Percentiles rank a stretch among this genome's conserved stretches.
phyloP scores from a whole-genome alignment of 2,113 vertebrate genomes.

The Apodemus speciosus region DNA sequence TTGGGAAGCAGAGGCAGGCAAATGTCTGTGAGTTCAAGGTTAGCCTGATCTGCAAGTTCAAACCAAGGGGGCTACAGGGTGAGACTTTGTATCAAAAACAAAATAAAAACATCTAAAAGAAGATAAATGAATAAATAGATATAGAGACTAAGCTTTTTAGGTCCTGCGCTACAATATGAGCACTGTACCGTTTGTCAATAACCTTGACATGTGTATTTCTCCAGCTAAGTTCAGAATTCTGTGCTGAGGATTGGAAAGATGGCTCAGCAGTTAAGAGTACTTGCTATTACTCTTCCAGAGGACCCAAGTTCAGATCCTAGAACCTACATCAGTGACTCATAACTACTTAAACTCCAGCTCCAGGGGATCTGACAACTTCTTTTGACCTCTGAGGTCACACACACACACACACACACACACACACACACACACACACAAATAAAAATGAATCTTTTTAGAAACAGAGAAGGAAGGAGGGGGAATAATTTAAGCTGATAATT shows the following conservation, averaged over 20 bases:
- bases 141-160: background rate
- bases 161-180: background rate
- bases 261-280: background rate
- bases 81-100: background rate
- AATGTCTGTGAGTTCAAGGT: background rate
- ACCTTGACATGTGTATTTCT: background rate
- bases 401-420: background rate
- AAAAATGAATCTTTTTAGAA: background rate
- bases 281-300: background rate
- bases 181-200: background rate
- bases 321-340: background rate
- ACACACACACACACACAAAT: background rate
- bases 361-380: background rate
- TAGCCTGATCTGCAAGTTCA: background rate
- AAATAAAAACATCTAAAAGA: background rate
- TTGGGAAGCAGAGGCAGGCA: background rate
- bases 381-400: background rate
- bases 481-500: background rate
- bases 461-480: background rate
- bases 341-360: background rate
- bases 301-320: background rate
- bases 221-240: constrained; percentile 25
- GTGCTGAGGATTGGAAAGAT: background rate
- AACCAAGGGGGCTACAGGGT: background rate
- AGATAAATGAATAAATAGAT: background rate